Percentiles rank a stretch among this genome's conserved stretches.
These are phyloP conservation scores for Anguilla marmorata DNA, from an alignment of 2,797 vertebrate species.

Conservation along the genomic window DNA sequence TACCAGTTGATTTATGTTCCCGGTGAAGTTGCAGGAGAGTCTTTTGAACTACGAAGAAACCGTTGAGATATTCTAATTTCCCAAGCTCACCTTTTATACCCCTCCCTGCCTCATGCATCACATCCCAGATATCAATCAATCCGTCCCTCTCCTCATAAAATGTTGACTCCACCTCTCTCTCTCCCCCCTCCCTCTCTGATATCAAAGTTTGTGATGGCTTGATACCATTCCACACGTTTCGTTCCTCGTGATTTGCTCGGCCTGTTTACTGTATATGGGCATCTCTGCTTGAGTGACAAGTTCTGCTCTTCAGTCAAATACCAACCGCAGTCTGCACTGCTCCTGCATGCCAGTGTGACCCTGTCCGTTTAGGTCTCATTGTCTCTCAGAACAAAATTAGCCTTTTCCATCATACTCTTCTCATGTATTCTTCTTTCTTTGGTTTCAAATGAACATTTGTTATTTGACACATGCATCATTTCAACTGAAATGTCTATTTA, in stretches of 20 bases:
- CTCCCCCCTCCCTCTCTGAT: conserved; percentile 28
- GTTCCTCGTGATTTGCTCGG: not conserved
- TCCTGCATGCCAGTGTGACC: not conserved
- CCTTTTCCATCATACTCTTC: not conserved
- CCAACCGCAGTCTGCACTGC: not conserved
- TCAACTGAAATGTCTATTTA: not conserved
- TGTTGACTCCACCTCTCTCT: conserved; percentile 47
- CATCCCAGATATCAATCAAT: conserved; percentile 50
- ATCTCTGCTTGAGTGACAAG: not conserved
- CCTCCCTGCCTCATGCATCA: conserved; percentile 38
- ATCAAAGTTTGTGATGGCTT: conserved; percentile 14
- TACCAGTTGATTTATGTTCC: conserved; percentile 51
- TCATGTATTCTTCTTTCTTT: not conserved
- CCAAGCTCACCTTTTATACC: conserved; percentile 65
- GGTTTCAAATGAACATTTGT: not conserved
- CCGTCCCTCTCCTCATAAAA: conserved; percentile 41
- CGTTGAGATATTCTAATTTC: conserved; percentile 37
- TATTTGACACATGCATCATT: not conserved
- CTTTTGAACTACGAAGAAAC: conserved; percentile 37
- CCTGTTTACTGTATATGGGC: not conserved
- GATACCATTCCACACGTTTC: conserved; percentile 17
- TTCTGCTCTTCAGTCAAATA: not conserved
- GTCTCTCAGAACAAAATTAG: not conserved
- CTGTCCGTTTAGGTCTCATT: not conserved
- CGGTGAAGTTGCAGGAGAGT: conserved; percentile 30